Base-by-base conservation (phyloP, 2,797 vertebrate genomes). In the Iguana delicatissima region DNA sequence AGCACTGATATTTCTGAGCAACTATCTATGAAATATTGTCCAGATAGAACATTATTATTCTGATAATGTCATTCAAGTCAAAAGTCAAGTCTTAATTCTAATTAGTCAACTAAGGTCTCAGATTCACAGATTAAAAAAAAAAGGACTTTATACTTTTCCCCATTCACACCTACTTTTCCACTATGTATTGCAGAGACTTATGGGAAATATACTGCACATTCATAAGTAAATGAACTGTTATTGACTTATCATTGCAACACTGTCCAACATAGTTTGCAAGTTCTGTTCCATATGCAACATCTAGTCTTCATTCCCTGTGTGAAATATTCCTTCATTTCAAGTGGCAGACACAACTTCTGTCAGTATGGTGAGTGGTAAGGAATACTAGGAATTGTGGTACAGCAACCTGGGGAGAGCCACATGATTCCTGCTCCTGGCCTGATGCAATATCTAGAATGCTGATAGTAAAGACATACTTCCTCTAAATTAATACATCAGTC, bases 81-180 rank as follows among this genome's bases (percentile, higher is more conserved):
- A 88, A 90, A 93, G 2, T 59, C 72, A 85, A 89, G 42, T 57
- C 35, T 85, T 90, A 59, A 87, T 87, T 90, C 57, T 26, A 77
- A 81, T 89, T 88, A 87, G 32, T 82, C 90, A 89, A 89, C 22
- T 6, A 74, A 9, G 55, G 73, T 89, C 73, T 90, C 24, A 92
- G 85, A 90, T 89, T 3, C 82, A 83, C 84, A 52, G 7, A 22
- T 89, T 14, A 80, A 50, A 12, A 35, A 55, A 2, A 86, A 81
- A 24, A 52, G 59, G 73, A 90, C 52, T 69, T 80, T 20, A 79
- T 57, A 55, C 77, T 87, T 83, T 67, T 67, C 29, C 46, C 18
- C 26, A 55, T 83, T 86, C 46, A 16, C 13, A 76, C 83, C 81
- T 64, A 74, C 16, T 82, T 81, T 32, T 29, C 9, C 52, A 8